A percentile compares a stretch with the other conserved stretches of the same genome.
These are phyloP conservation scores for Papilio glaucus DNA, from an alignment of 1,140 invertebrate species.

Conservation along the genomic window DNA sequence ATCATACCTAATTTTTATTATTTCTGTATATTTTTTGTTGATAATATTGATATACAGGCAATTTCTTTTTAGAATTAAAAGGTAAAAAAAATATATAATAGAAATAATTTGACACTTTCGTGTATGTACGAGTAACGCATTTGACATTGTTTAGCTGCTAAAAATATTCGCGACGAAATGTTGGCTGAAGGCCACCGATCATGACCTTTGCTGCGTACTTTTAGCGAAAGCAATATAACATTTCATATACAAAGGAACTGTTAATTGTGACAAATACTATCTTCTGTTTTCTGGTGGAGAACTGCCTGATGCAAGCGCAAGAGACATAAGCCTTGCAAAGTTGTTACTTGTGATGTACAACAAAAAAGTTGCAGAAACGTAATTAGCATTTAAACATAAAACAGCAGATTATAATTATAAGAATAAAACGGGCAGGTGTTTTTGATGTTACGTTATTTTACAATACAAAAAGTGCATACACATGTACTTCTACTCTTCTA, in stretches of 20 bases:
- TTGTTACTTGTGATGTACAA: too few relatives aligned
- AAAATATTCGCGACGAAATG: slow-evolving; percentile 21
- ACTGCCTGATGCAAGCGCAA: neutral
- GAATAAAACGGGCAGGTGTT: too few relatives aligned
- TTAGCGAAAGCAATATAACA: neutral
- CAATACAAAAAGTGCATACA: too few relatives aligned
- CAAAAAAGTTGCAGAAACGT: too few relatives aligned
- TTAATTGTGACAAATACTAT: neutral
- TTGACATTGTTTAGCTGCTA: slow-evolving; percentile 3
- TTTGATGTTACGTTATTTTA: too few relatives aligned
- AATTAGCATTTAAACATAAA: too few relatives aligned
- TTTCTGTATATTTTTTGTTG: neutral
- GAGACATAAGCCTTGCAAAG: too few relatives aligned
- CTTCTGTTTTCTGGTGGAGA: neutral
- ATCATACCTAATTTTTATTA: too few relatives aligned
- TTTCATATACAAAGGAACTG: neutral
- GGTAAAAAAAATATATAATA: neutral
- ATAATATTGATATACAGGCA: too few relatives aligned
- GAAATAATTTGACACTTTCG: neutral
- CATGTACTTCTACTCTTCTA: too few relatives aligned
- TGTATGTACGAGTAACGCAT: neutral
- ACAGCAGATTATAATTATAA: too few relatives aligned
- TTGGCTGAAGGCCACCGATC: slow-evolving; percentile 18
- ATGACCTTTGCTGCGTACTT: slow-evolving; percentile 7
- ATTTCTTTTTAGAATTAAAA: too few relatives aligned